phyloP scores from a whole-genome alignment of 2,113 vertebrate species.

The Semnornis frantzii region DNA sequence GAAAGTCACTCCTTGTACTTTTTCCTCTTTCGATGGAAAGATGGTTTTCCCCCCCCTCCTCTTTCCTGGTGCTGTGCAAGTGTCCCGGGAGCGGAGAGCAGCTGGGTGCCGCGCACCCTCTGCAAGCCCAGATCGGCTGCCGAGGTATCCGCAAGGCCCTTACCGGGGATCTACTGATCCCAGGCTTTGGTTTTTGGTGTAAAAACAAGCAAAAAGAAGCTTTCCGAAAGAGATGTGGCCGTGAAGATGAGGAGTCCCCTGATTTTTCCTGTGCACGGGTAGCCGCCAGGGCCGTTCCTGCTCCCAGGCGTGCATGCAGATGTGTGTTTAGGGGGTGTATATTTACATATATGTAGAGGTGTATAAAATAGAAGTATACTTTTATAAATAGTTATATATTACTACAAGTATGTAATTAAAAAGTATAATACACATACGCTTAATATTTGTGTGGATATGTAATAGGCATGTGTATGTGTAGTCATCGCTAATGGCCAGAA shows the following conservation, averaged over 20 bases:
- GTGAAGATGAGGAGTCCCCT: background rate
- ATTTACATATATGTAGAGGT: background rate
- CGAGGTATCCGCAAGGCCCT: background rate
- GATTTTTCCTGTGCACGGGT: background rate
- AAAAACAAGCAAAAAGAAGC: background rate
- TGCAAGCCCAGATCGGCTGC: background rate
- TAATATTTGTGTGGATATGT: background rate
- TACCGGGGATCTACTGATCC: accelerated
- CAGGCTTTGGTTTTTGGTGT: too few species aligned
- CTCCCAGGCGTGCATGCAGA: background rate
- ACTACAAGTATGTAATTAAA: background rate
- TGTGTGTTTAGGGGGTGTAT: background rate
- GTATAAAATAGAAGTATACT: background rate
- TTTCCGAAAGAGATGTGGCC: background rate
- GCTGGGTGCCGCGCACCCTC: background rate
- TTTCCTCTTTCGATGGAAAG: constrained; percentile 35
- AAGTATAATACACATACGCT: background rate
- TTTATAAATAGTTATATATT: background rate
- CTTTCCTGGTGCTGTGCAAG: background rate
- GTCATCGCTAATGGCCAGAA: background rate
- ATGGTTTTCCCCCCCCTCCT: background rate
- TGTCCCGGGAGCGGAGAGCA: background rate
- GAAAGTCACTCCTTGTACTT: background rate
- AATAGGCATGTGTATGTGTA: background rate
- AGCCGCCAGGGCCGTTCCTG: background rate